Percentiles rank a stretch among this genome's conserved stretches.
Conservation (phyloP, 2,113 vertebrate genomes). For the Motacilla tschutschensis region DNA sequence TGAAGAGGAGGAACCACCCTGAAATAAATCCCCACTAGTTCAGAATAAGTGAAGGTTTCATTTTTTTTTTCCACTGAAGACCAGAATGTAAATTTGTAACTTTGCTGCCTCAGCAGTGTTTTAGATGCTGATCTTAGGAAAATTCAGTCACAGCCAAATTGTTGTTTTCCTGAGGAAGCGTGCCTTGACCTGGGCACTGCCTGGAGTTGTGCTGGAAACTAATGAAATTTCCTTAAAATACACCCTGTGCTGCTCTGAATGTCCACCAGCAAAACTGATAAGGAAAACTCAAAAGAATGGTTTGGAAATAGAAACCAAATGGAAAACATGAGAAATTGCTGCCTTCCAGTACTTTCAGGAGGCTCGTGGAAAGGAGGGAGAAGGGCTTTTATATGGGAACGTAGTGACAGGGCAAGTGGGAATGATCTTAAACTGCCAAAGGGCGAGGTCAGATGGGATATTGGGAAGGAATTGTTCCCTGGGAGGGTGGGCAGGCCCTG, state of each 20-base stretch:
- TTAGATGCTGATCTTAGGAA: constrained; percentile 31
- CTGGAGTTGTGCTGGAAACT: background rate
- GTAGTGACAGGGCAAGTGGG: background rate
- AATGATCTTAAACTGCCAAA: background rate
- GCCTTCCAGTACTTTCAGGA: background rate
- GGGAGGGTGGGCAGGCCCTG: background rate
- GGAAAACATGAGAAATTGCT: background rate
- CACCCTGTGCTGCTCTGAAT: background rate
- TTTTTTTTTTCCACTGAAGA: background rate
- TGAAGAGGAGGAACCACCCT: background rate
- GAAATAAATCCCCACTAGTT: background rate
- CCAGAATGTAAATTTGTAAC: constrained; percentile 23
- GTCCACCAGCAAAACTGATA: background rate
- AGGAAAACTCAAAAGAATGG: background rate
- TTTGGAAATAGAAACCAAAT: background rate
- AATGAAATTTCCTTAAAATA: background rate
- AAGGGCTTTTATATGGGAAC: background rate
- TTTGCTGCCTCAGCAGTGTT: constrained; percentile 41
- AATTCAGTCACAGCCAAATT: background rate
- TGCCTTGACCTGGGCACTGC: background rate
- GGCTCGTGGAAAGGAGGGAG: background rate
- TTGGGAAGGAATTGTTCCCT: background rate
- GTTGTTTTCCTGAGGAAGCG: constrained; percentile 33
- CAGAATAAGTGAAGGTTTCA: constrained; percentile 11
- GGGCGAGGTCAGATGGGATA: fast-evolving